These are phyloP conservation scores for Lindbergichthys nudifrons DNA, from an alignment of 2,797 vertebrate species.

Conservation along the genomic window DNA sequence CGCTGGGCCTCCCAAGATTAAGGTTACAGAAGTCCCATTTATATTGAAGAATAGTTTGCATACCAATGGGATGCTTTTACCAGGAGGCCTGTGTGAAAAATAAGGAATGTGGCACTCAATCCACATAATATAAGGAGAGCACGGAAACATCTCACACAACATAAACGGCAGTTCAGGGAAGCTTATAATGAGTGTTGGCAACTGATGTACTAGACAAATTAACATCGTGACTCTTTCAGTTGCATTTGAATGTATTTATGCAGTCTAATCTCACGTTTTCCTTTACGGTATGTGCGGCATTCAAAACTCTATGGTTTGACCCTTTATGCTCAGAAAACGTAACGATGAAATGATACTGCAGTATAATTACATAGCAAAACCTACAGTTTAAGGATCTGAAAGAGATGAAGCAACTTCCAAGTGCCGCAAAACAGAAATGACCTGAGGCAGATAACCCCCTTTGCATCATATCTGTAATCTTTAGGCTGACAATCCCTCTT, in stretches of 20 bases:
- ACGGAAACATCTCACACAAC: conserved; percentile 15
- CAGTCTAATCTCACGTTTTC: not conserved
- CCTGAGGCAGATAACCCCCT: not conserved
- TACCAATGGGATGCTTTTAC: conserved; percentile 28
- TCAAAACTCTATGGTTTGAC: not conserved
- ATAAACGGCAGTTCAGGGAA: not conserved
- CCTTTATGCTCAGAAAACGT: too few relatives aligned
- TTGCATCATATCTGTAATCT: not conserved
- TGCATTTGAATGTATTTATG: not conserved
- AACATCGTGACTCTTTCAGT: not conserved
- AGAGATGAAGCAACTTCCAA: fast-evolving
- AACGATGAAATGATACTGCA: too few relatives aligned
- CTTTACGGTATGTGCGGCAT: not conserved
- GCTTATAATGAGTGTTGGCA: not conserved
- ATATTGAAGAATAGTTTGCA: conserved; percentile 35
- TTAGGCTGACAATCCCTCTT: not conserved
- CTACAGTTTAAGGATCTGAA: not conserved
- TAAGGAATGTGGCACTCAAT: conserved; percentile 21
- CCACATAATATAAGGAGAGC: not conserved
- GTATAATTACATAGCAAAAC: not conserved
- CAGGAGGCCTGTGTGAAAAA: conserved; percentile 22
- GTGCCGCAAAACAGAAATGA: not conserved
- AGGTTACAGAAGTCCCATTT: conserved; percentile 55
- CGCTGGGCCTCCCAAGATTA: conserved; percentile 1
- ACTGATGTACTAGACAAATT: not conserved